A percentile compares a stretch with the other conserved stretches of the same genome.
Evolutionary conservation across 2,888 invertebrate genomes (phyloP).

Genomic region (Philereme vetulata): DNA sequence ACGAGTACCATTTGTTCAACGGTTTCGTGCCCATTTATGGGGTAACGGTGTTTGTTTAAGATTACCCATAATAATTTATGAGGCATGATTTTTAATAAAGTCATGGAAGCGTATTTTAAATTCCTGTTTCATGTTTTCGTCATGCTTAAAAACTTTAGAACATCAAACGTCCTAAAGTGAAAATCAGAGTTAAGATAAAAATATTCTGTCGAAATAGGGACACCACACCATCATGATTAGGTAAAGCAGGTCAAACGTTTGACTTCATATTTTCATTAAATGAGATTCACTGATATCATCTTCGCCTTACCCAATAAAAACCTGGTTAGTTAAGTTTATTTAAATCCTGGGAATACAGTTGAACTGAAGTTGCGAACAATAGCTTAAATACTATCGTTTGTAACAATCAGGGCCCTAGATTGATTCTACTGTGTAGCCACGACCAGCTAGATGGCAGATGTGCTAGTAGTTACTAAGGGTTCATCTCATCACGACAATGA

Average conservation of each 20-base stretch:
- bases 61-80: conserved; percentile 20
- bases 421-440: conserved; percentile 32
- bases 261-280: no score
- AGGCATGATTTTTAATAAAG: conserved; percentile 15
- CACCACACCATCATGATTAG: no score
- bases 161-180: no score
- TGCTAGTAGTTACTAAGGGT: conserved; percentile 14
- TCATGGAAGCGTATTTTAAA: not conserved
- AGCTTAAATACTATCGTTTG: conserved; percentile 29
- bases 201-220: no score
- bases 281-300: no score
- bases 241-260: no score
- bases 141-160: no score
- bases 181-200: no score
- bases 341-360: conserved; percentile 10
- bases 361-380: conserved; percentile 20
- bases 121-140: not conserved
- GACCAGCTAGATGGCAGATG: conserved; percentile 17
- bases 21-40: conserved; percentile 24
- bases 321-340: not conserved
- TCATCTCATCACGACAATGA: conserved; percentile 32
- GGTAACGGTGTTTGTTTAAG: conserved; percentile 19
- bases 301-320: no score
- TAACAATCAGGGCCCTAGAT: conserved; percentile 33
- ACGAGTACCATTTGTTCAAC: conserved; percentile 37